Percentiles rank a stretch among this genome's conserved stretches.
Conservation (phyloP, 2,113 vertebrate genomes). For the Girardinichthys multiradiatus region DNA sequence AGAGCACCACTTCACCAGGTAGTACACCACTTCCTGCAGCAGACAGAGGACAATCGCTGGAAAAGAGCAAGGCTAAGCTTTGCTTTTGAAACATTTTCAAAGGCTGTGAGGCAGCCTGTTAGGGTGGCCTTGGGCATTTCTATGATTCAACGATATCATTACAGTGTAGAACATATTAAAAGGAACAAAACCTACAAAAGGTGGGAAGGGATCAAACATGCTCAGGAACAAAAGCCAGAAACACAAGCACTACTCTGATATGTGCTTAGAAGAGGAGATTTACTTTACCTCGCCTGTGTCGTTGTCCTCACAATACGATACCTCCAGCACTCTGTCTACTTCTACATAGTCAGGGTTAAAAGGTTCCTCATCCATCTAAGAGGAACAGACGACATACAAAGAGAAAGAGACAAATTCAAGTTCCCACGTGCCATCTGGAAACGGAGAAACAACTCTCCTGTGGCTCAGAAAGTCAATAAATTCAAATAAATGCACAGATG, state of each 20-base stretch:
- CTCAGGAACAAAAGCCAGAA: constrained; percentile 31
- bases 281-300: constrained; percentile 93
- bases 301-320: constrained; percentile 98
- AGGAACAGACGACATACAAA: constrained; percentile 37
- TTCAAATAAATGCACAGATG: constrained; percentile 60
- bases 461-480: constrained; percentile 32
- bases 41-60: constrained; percentile 46
- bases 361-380: constrained; percentile 96
- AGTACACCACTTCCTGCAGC: constrained; percentile 95
- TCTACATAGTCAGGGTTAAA: constrained; percentile 99
- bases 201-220: constrained; percentile 8
- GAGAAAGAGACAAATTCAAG: constrained; percentile 39
- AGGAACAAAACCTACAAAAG: constrained; percentile 26
- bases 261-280: constrained; percentile 42
- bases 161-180: constrained; percentile 43
- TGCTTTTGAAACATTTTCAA: constrained; percentile 66
- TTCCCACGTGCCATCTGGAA: constrained; percentile 74
- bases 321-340: constrained; percentile 96
- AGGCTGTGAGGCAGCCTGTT: constrained; percentile 63
- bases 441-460: constrained; percentile 38
- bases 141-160: constrained; percentile 60
- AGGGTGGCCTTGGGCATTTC: constrained; percentile 69
- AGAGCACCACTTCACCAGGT: constrained; percentile 99
- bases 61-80: constrained; percentile 55
- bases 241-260: neutral